Evolutionary conservation across 2,797 vertebrate genomes (phyloP).

Genomic region (Microchirus variegatus): DNA sequence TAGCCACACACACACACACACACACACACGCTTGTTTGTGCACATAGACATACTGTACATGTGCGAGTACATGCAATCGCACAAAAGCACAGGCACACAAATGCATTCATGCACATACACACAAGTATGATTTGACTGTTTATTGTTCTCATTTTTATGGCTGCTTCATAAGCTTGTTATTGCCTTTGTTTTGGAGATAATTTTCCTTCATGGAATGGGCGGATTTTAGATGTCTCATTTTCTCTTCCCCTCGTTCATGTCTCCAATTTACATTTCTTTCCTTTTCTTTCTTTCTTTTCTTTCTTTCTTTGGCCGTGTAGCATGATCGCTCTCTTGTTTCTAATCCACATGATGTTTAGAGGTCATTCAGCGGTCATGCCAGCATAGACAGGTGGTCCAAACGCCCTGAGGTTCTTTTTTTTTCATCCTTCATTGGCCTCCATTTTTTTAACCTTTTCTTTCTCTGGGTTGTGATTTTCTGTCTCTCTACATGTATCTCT

Average conservation of each 20-base stretch:
- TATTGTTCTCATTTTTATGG: constrained; percentile 80
- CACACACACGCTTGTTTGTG: constrained; percentile 24
- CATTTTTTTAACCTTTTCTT: constrained; percentile 28
- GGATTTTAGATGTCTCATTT: constrained; percentile 69
- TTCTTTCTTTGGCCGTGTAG: not conserved
- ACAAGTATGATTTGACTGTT: constrained; percentile 68
- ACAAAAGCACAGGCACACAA: constrained; percentile 33
- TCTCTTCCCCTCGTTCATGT: constrained; percentile 48
- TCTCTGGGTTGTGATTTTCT: constrained; percentile 27
- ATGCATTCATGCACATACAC: constrained; percentile 45
- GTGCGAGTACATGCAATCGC: constrained; percentile 18
- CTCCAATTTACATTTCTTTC: constrained; percentile 33
- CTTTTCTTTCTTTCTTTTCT: constrained; percentile 1
- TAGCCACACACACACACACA: constrained; percentile 55
- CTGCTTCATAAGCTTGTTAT: constrained; percentile 80
- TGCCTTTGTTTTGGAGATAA: constrained; percentile 82
- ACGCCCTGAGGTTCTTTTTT: constrained; percentile 51
- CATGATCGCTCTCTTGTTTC: constrained; percentile 2
- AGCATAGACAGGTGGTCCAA: constrained; percentile 65
- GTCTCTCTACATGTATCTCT: constrained; percentile 18
- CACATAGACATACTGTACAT: constrained; percentile 43
- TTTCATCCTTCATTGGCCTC: constrained; percentile 34
- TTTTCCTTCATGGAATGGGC: constrained; percentile 75
- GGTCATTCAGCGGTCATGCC: constrained; percentile 64
- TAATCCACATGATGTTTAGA: constrained; percentile 46